Evolutionary conservation across 2,113 vertebrate species (phyloP).

Genomic region (Crotalus viridis): DNA sequence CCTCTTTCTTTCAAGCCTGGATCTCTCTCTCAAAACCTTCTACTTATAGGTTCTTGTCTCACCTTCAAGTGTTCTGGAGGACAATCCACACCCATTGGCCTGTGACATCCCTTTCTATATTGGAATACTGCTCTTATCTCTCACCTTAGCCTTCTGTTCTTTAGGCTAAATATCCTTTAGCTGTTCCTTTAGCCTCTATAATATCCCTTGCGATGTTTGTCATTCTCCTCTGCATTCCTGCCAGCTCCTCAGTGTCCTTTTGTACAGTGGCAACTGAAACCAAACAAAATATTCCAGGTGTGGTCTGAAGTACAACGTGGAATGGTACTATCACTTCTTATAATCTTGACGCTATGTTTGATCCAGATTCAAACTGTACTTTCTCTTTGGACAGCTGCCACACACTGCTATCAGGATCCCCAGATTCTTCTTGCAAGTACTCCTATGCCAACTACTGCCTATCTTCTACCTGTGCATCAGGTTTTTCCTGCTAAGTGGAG

Average conservation of each 20-base stretch:
- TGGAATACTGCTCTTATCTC: background rate
- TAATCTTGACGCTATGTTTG: background rate
- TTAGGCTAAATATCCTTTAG: background rate
- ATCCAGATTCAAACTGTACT: background rate
- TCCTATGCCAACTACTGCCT: background rate
- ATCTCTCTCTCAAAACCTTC: background rate
- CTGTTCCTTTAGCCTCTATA: background rate
- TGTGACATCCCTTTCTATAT: background rate
- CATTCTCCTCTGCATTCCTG: background rate
- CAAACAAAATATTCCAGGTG: background rate
- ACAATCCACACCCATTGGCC: background rate
- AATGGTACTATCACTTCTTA: background rate
- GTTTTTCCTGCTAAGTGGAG: background rate
- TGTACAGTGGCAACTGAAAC: background rate
- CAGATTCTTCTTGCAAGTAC: background rate
- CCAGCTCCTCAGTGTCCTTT: background rate
- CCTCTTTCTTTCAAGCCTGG: background rate
- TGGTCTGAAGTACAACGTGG: background rate
- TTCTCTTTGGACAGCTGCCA: background rate
- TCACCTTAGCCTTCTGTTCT: background rate
- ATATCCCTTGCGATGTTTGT: background rate
- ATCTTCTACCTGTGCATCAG: background rate
- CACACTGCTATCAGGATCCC: background rate
- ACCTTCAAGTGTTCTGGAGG: background rate
- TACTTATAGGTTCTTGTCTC: background rate